Percentiles rank a stretch among this genome's conserved stretches.
phyloP scores from a whole-genome alignment of 2,888 invertebrate species.

The Hydrotaea diabolus region DNA sequence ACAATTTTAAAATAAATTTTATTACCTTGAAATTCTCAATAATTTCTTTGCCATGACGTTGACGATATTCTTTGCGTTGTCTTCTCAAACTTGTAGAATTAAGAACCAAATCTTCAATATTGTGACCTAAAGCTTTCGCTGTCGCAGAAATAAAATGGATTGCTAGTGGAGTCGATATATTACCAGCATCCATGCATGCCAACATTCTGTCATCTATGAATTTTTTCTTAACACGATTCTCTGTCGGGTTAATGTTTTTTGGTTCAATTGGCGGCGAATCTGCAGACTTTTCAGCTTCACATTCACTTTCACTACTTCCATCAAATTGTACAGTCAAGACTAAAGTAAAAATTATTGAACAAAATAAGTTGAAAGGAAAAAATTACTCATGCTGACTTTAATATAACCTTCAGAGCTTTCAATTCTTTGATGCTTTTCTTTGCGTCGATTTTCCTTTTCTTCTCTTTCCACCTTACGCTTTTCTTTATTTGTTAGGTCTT shows the following conservation, averaged over 20 bases:
- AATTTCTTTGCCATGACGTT: too few relatives aligned
- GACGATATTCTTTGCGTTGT: too few relatives aligned
- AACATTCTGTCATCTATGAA: slow-evolving; percentile 30
- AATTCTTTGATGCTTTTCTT: slow-evolving; percentile 34
- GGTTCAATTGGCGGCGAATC: slow-evolving; percentile 28
- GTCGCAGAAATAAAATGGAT: too few relatives aligned
- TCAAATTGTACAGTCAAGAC: slow-evolving; percentile 38
- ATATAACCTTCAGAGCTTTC: slow-evolving; percentile 31
- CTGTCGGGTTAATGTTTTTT: slow-evolving; percentile 31
- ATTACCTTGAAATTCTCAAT: too few relatives aligned
- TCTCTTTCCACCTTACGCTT: slow-evolving; percentile 40
- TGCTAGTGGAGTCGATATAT: too few relatives aligned
- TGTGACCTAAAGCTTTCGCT: too few relatives aligned
- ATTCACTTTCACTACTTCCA: slow-evolving; percentile 35
- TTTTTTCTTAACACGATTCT: slow-evolving; percentile 36
- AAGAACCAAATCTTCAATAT: too few relatives aligned
- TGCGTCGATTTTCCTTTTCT: slow-evolving; percentile 36
- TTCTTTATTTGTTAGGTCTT: slow-evolving; percentile 41
- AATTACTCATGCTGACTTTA: slow-evolving; percentile 35
- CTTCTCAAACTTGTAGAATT: too few relatives aligned
- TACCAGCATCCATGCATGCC: too few relatives aligned
- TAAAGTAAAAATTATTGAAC: slow-evolving; percentile 24
- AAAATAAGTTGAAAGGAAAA: slow-evolving; percentile 32
- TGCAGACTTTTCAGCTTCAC: slow-evolving; percentile 1
- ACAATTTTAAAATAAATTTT: too few relatives aligned